phyloP scores from a whole-genome alignment of 2,888 invertebrate genomes.

The Linhomoeus sp. region DNA sequence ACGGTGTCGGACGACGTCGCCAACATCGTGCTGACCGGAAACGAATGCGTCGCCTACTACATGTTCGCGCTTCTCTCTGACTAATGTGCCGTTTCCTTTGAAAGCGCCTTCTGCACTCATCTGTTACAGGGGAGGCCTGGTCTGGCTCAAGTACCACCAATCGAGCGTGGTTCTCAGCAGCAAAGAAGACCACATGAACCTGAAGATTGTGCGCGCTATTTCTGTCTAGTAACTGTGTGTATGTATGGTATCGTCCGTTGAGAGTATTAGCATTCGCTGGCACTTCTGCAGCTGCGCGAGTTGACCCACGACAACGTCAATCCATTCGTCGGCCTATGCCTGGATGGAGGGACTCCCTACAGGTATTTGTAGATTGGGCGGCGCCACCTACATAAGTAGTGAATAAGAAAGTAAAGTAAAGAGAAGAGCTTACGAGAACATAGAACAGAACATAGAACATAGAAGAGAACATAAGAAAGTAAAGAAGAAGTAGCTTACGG shows the following conservation, averaged over 20 bases:
- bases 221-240: background rate
- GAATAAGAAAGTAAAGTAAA: no score
- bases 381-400: no score
- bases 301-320: constrained; percentile 4
- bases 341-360: constrained; percentile 2
- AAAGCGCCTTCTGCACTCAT: no score
- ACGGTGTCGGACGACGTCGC: constrained; percentile 5
- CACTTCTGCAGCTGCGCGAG: constrained; percentile 5
- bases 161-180: constrained; percentile 1
- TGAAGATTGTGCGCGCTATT: background rate
- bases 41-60: constrained; percentile 3
- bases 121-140: background rate
- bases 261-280: no score
- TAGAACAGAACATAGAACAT: no score
- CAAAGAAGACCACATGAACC: background rate
- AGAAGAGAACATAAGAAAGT: no score
- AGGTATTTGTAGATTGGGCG: no score
- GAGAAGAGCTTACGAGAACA: no score
- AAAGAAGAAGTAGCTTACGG: no score
- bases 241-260: background rate
- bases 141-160: constrained; percentile 4
- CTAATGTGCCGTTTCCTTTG: no score
- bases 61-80: no score
- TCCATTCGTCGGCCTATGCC: constrained; percentile 2
- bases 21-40: constrained; percentile 5